These are phyloP conservation scores for Anas platyrhynchos DNA, from an alignment of 2,113 vertebrate genomes.

Conservation along the genomic window DNA sequence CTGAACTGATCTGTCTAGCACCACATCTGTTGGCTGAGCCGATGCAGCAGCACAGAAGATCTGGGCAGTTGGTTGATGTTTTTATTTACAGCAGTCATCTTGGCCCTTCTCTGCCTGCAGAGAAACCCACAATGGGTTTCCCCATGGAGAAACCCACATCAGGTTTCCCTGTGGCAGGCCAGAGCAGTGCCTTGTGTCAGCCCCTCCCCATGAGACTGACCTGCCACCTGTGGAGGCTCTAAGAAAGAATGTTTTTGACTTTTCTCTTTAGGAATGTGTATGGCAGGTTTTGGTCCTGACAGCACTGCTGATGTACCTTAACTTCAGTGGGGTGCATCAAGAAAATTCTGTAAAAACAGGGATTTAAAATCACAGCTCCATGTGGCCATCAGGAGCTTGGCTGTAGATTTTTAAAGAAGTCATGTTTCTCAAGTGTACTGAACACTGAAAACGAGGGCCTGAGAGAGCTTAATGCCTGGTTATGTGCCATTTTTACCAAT, in stretches of 20 bases:
- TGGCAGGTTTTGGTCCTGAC: not conserved
- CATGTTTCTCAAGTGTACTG: not conserved
- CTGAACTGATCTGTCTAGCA: not conserved
- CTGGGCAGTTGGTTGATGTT: not conserved
- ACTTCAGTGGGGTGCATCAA: not conserved
- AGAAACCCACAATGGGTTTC: not conserved
- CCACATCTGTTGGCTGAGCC: not conserved
- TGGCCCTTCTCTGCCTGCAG: too few relatives aligned
- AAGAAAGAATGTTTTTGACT: fast-evolving
- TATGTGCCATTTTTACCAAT: not conserved
- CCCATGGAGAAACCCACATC: not conserved
- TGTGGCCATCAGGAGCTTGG: not conserved
- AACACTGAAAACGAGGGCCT: not conserved
- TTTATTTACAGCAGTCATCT: not conserved
- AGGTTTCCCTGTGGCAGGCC: not conserved
- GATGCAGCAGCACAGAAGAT: fast-evolving
- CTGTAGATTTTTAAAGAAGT: not conserved
- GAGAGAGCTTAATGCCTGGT: not conserved
- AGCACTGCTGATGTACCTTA: not conserved
- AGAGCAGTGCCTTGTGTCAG: fast-evolving
- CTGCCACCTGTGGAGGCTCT: not conserved
- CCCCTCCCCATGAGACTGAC: not conserved
- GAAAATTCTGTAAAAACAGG: not conserved
- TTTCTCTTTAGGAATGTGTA: not conserved
- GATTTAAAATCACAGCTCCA: not conserved